Base-by-base conservation (phyloP, 2,888 invertebrate genomes). In the Apocheima hispidaria region DNA sequence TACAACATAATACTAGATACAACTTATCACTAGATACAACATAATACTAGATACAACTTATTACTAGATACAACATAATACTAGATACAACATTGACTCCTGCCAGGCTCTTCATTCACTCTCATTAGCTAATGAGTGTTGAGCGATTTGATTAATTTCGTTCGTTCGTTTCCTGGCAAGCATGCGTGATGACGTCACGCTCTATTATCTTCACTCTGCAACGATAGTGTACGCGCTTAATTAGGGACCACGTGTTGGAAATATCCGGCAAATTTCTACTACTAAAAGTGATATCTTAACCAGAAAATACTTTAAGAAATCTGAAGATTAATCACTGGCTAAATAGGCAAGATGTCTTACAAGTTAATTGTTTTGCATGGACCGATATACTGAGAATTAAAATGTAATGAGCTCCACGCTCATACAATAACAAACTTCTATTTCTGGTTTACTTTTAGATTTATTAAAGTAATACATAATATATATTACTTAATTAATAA, bases 141-240 rank as follows among this genome's bases (percentile, higher is more conserved):
- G 51, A 52, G 5, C 18, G 52, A 58, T 20, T 33, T 51, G 35
- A 43, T 56, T 40, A 33, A 44, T 54, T 16, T 44, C n/a, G 10
- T 41, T 44, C 36, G 30, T 36, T 58, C 20, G 43, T 41, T 40
- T 26, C 33, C 36, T 58, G 57, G 51, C 57, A 44, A 44, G 33
- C 26, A 18, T 12, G 7, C 7, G 23, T 14, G 36, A 33, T 46
- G 38, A 58, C 51, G 58, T 52, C 36, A 44, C 41, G 5, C 5
- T 54, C n/a, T 48, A 55, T 6, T 46, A 16, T 44, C 6, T 43
- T 4, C 9, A 3, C 26, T 6, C 5, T 26, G 6, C 26, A 26
- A 28, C 30, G 16, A 12, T n/a, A 38, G 40, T 16, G 38, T 46
- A 46, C 20, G 4, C 14, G 4, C 28, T 7, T 55, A 38, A 38